Evolutionary conservation across 2,113 vertebrate genomes (phyloP).

Genomic region (Otus sunia): DNA sequence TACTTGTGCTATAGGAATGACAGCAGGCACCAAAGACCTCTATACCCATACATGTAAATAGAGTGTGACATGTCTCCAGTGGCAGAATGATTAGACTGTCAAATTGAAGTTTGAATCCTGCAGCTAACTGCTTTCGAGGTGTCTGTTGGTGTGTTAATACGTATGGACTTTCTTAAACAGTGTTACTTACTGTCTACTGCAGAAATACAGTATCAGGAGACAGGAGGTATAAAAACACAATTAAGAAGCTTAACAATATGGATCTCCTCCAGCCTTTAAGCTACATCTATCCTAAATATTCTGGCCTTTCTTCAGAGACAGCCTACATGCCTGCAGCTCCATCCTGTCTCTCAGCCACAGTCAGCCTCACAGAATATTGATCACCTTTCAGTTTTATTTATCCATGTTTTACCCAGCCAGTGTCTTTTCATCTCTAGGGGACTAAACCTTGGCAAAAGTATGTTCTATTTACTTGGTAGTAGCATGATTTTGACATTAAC

Average conservation of each 20-base stretch:
- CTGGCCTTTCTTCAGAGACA: background rate
- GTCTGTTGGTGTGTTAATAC: background rate
- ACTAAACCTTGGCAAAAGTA: background rate
- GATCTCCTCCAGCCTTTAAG: background rate
- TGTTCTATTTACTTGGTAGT: background rate
- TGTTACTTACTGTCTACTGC: background rate
- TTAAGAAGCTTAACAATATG: background rate
- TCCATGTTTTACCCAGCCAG: background rate
- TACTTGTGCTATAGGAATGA: background rate
- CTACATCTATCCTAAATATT: background rate
- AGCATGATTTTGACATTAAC: background rate
- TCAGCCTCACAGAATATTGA: background rate
- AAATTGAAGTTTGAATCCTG: background rate
- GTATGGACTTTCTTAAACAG: background rate
- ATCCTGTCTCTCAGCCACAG: background rate
- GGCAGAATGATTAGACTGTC: background rate
- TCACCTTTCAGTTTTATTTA: background rate
- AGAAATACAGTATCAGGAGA: background rate
- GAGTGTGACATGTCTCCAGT: accelerated
- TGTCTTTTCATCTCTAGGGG: background rate
- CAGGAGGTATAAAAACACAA: background rate
- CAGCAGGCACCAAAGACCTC: background rate
- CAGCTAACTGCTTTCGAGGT: background rate
- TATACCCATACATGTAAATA: accelerated
- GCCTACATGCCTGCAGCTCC: background rate